Evolutionary conservation across 2,797 vertebrate genomes (phyloP), one percentile per base, ranked within the genome.

Genomic region (Xenops minutus): DNA sequence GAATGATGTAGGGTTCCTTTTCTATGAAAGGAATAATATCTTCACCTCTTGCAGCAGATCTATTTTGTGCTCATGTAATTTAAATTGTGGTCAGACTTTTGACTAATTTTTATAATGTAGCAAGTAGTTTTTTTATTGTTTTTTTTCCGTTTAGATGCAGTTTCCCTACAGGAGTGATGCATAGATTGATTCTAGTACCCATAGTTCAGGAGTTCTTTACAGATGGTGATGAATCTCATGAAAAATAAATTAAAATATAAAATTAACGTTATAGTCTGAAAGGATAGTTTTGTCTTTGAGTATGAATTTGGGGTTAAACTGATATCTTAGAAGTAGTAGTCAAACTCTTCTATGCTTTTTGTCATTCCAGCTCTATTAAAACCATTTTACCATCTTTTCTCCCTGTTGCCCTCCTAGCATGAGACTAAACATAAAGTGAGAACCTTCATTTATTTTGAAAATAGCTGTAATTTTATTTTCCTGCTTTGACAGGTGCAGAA

Each of bases 391-490:
- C 2, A 29, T 5, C 4, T n/a, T 87, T 85, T 59, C 19, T 63
- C 21, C 76, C 51, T 67, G 7, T 67, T 77, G 12, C 7, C 17
- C 14, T 94, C 44, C n/a, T 49, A 77, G 10, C 2, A 71, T 18
- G 5, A 88, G 7, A n/a, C 16, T 69, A 77, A 76, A 34, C 22
- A 64, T 54, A 72, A 78, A 79, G 14, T 43, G 20, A 90, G 32
- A 86, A 68, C 81, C 74, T 76, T 88, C 8, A 72, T 91, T 93
- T 76, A 49, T 76, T 94, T 77, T 86, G 24, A 72, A 89, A 96
- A 77, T 54, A 88, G 21, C 20, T 84, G 32, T 68, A 62, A 84
- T 86, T 93, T 94, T 89, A 49, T 34, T 77, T 85, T 58, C 58
- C 8, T 66, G 24, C 77, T 83, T 66, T 74, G 30, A 34, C 18